These are phyloP conservation scores for Myrmecobius fasciatus DNA, from an alignment of 2,113 vertebrate species.

Conservation along the genomic window DNA sequence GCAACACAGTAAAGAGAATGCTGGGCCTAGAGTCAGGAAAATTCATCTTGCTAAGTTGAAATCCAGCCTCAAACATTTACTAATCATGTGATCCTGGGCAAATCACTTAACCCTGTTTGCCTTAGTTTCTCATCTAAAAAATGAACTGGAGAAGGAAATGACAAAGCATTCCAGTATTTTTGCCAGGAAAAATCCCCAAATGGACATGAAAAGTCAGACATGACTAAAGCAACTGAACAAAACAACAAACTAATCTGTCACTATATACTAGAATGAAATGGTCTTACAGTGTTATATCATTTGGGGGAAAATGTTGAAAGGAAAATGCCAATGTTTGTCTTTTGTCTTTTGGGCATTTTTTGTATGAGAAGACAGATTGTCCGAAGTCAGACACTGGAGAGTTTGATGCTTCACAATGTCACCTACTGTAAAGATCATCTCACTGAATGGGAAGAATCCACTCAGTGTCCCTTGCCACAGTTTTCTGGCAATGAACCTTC, in stretches of 20 bases:
- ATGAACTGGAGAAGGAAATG: not conserved
- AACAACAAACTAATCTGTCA: not conserved
- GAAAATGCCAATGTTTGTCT: constrained; percentile 20
- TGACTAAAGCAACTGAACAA: not conserved
- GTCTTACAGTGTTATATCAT: not conserved
- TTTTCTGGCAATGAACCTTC: constrained; percentile 87
- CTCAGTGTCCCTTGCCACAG: constrained; percentile 84
- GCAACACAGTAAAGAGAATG: not conserved
- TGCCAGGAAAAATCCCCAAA: not conserved
- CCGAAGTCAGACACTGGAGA: constrained; percentile 86
- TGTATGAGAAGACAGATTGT: constrained; percentile 81
- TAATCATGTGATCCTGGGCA: not conserved
- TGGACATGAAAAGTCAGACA: not conserved
- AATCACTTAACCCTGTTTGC: not conserved
- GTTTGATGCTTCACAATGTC: constrained; percentile 83
- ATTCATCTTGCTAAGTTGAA: not conserved
- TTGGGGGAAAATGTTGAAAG: not conserved
- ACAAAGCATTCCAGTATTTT: not conserved
- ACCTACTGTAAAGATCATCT: constrained; percentile 85
- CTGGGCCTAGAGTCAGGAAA: not conserved
- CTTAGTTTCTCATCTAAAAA: not conserved
- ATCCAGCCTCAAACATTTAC: not conserved
- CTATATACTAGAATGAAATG: constrained; percentile 9
- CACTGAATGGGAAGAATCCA: constrained; percentile 80
- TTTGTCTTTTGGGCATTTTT: constrained; percentile 37